phyloP scores from a whole-genome alignment of 2,113 vertebrate genomes.

The Rhinopomastus cyanomelas region DNA sequence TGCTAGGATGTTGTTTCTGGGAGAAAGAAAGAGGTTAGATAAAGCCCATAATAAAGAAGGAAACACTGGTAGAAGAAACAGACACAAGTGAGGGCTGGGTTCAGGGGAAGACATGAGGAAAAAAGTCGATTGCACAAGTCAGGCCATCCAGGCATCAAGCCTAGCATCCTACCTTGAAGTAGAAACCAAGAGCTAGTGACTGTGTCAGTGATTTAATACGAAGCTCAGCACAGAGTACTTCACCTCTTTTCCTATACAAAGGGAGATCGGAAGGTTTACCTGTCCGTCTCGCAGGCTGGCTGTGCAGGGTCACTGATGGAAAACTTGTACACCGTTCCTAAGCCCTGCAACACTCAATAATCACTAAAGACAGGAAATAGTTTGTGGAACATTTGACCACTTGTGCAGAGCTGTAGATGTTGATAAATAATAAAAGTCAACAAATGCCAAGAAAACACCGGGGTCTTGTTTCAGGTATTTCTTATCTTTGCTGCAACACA shows the following conservation, averaged over 20 bases:
- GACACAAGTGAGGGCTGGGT: neutral
- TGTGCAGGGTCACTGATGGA: neutral
- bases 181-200: neutral
- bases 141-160: neutral
- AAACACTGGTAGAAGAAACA: neutral
- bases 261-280: neutral
- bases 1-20: constrained; percentile 24
- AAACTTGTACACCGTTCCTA: neutral
- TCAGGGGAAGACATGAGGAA: neutral
- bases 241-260: neutral
- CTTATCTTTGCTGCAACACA: neutral
- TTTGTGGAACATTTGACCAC: neutral
- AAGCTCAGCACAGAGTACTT: neutral
- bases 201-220: neutral
- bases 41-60: neutral
- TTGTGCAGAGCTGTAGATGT: constrained; percentile 10
- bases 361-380: constrained; percentile 9
- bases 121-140: neutral
- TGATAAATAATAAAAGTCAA: constrained; percentile 3
- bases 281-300: neutral
- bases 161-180: neutral
- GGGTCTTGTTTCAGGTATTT: neutral
- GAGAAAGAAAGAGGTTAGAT: neutral
- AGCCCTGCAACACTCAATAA: neutral
- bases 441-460: neutral